phyloP scores from a whole-genome alignment of 1,140 invertebrate genomes.

The Leucophenga varia region DNA sequence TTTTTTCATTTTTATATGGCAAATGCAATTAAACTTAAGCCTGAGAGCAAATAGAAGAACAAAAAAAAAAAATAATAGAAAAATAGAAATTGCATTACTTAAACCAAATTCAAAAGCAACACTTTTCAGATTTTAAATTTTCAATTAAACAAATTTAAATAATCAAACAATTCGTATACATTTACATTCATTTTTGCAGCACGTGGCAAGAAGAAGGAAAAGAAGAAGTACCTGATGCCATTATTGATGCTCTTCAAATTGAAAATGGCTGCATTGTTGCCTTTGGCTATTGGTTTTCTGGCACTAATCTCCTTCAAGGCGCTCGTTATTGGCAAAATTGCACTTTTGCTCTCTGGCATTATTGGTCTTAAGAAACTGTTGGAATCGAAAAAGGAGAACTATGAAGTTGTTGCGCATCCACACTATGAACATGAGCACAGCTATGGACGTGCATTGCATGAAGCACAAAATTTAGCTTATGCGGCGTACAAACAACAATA shows the following conservation, averaged over 20 bases:
- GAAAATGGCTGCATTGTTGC: constrained; percentile 76
- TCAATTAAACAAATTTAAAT: too few species aligned
- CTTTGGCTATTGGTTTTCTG: constrained; percentile 73
- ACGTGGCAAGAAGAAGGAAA: constrained; percentile 72
- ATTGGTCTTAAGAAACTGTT: constrained; percentile 78
- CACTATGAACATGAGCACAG: constrained; percentile 64
- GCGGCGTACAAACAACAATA: constrained; percentile 60
- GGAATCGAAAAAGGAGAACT: constrained; percentile 68
- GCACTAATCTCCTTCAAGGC: constrained; percentile 82
- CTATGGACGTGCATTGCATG: constrained; percentile 62
- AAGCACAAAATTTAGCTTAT: constrained; percentile 67
- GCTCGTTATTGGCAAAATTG: constrained; percentile 76
- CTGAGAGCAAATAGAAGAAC: too few species aligned
- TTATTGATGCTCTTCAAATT: constrained; percentile 74
- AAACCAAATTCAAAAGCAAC: too few species aligned
- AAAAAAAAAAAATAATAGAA: too few species aligned
- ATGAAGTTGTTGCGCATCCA: constrained; percentile 72
- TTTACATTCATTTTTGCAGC: constrained; percentile 57
- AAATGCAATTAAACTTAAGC: too few species aligned
- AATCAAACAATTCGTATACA: too few species aligned
- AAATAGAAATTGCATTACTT: too few species aligned
- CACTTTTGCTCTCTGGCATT: constrained; percentile 72
- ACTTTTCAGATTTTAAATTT: too few species aligned
- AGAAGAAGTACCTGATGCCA: constrained; percentile 72
- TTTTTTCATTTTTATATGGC: background rate